Conservation (phyloP, 2,797 vertebrate species). For the Chloroceryle amazona region DNA sequence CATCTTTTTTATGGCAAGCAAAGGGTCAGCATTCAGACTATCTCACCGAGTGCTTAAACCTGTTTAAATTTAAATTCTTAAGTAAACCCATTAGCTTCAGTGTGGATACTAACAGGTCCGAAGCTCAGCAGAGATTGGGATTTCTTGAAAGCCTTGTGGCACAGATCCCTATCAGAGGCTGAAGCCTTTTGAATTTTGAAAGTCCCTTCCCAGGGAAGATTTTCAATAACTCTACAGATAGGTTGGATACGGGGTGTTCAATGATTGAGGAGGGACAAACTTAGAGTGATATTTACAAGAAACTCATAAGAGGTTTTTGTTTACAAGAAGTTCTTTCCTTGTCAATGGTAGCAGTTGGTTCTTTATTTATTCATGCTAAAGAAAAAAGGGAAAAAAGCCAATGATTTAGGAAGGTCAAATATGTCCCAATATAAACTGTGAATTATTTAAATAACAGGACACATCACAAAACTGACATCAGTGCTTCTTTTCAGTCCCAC, state of each 20-base stretch:
- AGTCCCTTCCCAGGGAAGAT: background rate
- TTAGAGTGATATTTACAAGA: background rate
- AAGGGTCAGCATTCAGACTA: background rate
- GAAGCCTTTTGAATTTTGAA: background rate
- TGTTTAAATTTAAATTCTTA: background rate
- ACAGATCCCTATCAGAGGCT: background rate
- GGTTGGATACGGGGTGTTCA: background rate
- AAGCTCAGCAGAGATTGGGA: background rate
- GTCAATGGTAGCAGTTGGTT: background rate
- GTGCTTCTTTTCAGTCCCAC: constrained; percentile 61
- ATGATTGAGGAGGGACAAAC: background rate
- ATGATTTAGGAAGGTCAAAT: constrained; percentile 42
- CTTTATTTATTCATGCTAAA: constrained; percentile 23
- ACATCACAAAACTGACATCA: constrained; percentile 68
- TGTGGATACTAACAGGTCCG: background rate
- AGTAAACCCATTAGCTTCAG: background rate
- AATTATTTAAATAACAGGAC: constrained; percentile 56
- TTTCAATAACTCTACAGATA: background rate
- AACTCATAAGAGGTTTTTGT: background rate
- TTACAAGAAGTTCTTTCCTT: constrained; percentile 23
- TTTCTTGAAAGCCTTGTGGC: background rate
- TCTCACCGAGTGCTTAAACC: background rate
- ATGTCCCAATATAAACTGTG: constrained; percentile 32
- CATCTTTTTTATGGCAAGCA: background rate
- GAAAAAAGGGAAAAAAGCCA: background rate